Evolutionary conservation across 2,797 vertebrate genomes (phyloP).

Genomic region (Lerista edwardsae): DNA sequence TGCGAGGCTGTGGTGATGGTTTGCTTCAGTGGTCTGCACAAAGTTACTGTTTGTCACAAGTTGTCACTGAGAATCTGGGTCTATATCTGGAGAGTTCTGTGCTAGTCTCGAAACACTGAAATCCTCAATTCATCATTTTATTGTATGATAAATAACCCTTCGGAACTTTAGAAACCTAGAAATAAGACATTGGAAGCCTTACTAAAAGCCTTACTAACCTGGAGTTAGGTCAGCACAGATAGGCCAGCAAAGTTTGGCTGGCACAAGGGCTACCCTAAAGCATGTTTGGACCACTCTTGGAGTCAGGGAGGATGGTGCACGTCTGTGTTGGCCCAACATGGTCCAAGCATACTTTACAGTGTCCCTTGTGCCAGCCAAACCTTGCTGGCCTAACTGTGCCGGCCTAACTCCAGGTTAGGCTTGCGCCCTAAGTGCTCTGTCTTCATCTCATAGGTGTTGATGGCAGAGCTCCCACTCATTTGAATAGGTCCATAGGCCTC

Average conservation of each 20-base stretch:
- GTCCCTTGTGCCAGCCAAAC: no score
- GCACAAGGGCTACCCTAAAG: no score
- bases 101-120: background rate
- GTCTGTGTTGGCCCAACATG: no score
- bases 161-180: background rate
- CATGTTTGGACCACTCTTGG: no score
- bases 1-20: background rate
- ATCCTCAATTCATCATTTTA: background rate
- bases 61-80: background rate
- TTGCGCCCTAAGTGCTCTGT: no score
- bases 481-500: background rate
- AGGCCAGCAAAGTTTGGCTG: no score
- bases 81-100: background rate
- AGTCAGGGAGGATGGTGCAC: no score
- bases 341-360: no score
- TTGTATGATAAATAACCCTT: background rate
- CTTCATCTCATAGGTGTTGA: background rate
- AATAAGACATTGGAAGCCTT: background rate
- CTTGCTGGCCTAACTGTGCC: no score
- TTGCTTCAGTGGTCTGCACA: background rate
- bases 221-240: no score
- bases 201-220: no score
- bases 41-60: background rate
- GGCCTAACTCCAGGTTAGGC: no score
- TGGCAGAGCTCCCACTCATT: background rate